Percentiles rank a stretch among this genome's conserved stretches.
Evolutionary conservation across 2,113 vertebrate genomes (phyloP).

Genomic region (Atherinomorus stipes): DNA sequence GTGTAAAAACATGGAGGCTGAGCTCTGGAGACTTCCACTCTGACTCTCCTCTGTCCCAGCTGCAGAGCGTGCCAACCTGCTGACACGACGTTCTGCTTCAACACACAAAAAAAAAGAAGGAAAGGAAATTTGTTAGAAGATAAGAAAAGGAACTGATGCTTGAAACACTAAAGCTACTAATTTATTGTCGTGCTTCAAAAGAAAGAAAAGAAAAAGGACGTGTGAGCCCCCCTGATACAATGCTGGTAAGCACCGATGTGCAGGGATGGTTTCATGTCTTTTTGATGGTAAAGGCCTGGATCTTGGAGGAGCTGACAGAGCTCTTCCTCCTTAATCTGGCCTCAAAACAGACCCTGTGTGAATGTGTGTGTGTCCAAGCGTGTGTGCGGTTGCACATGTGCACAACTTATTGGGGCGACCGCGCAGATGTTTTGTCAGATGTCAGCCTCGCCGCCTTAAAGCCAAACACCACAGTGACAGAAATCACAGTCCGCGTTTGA

Average conservation of each 20-base stretch:
- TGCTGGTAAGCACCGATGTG: constrained; percentile 25
- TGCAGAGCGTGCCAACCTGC: constrained; percentile 24
- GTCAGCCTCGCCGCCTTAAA: constrained; percentile 66
- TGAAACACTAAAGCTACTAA: constrained; percentile 23
- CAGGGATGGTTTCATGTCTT: constrained; percentile 45
- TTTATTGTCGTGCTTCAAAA: constrained; percentile 25
- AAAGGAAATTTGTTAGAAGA: constrained; percentile 3
- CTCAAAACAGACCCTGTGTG: constrained; percentile 16
- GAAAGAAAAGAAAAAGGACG: not conserved
- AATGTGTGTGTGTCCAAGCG: not conserved
- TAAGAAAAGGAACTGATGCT: not conserved
- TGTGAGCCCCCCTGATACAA: constrained; percentile 20
- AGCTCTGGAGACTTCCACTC: constrained; percentile 13
- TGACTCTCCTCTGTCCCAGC: constrained; percentile 10
- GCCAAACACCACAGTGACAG: constrained; percentile 69
- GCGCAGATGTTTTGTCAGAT: constrained; percentile 69
- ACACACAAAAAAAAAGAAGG: not conserved
- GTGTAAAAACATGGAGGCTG: constrained; percentile 34
- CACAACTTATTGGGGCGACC: constrained; percentile 55
- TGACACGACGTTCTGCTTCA: not conserved
- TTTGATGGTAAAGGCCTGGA: constrained; percentile 52
- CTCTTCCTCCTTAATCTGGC: constrained; percentile 58
- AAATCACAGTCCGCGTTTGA: constrained; percentile 73
- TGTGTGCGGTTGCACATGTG: not conserved
- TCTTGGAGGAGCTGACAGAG: constrained; percentile 55